Evolutionary conservation across 2,113 vertebrate genomes (phyloP), one percentile per base, ranked within the genome.

Genomic region (Paramisgurnus dabryanus): DNA sequence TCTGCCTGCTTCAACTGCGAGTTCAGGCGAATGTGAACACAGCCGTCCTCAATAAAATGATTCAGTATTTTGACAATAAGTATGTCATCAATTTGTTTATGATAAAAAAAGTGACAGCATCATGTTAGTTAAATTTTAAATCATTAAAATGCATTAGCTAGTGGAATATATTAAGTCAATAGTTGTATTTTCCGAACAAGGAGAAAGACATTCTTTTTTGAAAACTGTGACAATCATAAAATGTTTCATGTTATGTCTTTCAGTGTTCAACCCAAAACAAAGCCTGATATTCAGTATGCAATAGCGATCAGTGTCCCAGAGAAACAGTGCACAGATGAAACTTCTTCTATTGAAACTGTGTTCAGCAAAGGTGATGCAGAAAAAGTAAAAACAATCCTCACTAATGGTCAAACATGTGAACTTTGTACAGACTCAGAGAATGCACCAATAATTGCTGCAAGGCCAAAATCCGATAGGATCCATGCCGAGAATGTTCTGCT

Each of bases 221-320:
- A n/a, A n/a, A n/a, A n/a, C n/a, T 11, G 41, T 12, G 41, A 43
- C 10, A 43, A 45, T 18, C 15, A 40, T 17, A 6, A 40, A 17
- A 66, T 66, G 39, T 1, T n/a, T 13, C 45, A 47, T 40, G 7
- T 17, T 1, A 67, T 67, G 5, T 45, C 2, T 67, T 67, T n/a
- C 41, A 67, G 66, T 45, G 66, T 67, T n/a, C 66, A 67, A 41
- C 66, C n/a, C n/a, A n/a, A n/a, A n/a, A n/a, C 66, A 12, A 45
- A 2, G 4, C n/a, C 65, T 18, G n/a, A 18, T n/a, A 18, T 40
- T n/a, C n/a, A n/a, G n/a, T n/a, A n/a, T n/a, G n/a, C n/a, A n/a
- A n/a, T n/a, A n/a, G n/a, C n/a, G n/a, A 3, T 8, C 73, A 76
- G 60, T 76, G 73, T 76, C 58, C 58, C 73, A 17, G 22, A 11